Base-by-base conservation (phyloP, 2,888 invertebrate genomes). In the Patella depressa region DNA sequence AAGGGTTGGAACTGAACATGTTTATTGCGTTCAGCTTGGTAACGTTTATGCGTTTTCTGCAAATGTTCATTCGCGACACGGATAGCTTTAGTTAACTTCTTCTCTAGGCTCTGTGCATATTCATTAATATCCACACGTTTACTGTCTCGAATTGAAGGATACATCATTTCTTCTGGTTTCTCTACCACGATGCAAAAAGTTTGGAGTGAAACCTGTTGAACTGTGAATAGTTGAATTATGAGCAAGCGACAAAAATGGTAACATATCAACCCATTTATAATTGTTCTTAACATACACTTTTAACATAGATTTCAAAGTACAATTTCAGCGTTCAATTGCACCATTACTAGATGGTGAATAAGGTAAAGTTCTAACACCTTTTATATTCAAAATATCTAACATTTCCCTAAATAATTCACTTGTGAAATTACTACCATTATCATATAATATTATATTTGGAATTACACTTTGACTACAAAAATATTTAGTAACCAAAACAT, bases 181-280 rank as follows among this genome's bases (percentile, higher is more conserved):
- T 19, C 71, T 15, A 15, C 71, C 71, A 1, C 71, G 71, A 19
- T 71, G 71, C 19, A 71, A 19, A 34, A 71, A 71, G 19, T 34
- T 71, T n/a, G 71, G 71, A 34, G 71, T 71, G 19, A 71, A 71
- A n/a, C 29, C 71, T 3, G 71, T 24, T 29, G 71, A 29, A 34
- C 29, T 71, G 19, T 71, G 71, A 15, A 71, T 19, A 29, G 71
- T 71, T 12, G 71, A 71, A 19, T 71, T 71, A 71, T 71, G 71
- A 7, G 71, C 71, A 17, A 71, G 29, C 12, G 71, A 71, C 11
- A 71, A 17, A 71, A 71, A 71, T 14, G 71, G 71, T 9, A 71
- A 19, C 71, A 71, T 71, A 17, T 71, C 45, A 71, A 24, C 3
- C 71, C 71, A 71, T 17, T 19, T n/a, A 14, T 14, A 15, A 17